These are phyloP conservation scores for Melanotus villosus DNA, from an alignment of 2,888 invertebrate genomes.

Conservation along the genomic window DNA sequence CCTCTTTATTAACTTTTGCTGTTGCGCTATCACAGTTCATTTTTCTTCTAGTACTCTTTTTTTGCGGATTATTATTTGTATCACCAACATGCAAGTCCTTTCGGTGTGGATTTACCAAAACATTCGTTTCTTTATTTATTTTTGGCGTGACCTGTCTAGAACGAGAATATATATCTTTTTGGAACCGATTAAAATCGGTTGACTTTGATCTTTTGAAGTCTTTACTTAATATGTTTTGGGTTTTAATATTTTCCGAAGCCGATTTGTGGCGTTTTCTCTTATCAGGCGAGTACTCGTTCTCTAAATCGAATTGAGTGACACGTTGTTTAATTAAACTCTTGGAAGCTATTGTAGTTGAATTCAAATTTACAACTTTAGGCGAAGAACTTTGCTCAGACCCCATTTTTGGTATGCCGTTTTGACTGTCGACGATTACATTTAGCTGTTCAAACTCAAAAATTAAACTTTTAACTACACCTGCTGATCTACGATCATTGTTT, in stretches of 20 bases:
- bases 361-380: background rate
- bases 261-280: slow-evolving; percentile 6
- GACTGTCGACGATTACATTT: background rate
- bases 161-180: background rate
- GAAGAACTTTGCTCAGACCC: slow-evolving; percentile 16
- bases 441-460: slow-evolving; percentile 14
- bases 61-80: background rate
- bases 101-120: background rate
- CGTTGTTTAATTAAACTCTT: slow-evolving; percentile 10
- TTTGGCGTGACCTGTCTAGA: background rate
- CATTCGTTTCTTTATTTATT: background rate
- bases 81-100: background rate
- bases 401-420: background rate
- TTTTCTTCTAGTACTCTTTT: background rate
- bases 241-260: background rate
- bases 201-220: slow-evolving; percentile 10
- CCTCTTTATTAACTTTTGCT: too few relatives aligned
- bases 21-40: too few relatives aligned
- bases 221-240: background rate
- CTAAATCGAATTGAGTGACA: background rate
- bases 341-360: background rate
- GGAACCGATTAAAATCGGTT: background rate
- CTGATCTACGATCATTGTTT: background rate
- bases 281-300: background rate
- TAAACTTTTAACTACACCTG: slow-evolving; percentile 23